phyloP scores from a whole-genome alignment of 2,797 vertebrate genomes.

The Vespertilio murinus region DNA sequence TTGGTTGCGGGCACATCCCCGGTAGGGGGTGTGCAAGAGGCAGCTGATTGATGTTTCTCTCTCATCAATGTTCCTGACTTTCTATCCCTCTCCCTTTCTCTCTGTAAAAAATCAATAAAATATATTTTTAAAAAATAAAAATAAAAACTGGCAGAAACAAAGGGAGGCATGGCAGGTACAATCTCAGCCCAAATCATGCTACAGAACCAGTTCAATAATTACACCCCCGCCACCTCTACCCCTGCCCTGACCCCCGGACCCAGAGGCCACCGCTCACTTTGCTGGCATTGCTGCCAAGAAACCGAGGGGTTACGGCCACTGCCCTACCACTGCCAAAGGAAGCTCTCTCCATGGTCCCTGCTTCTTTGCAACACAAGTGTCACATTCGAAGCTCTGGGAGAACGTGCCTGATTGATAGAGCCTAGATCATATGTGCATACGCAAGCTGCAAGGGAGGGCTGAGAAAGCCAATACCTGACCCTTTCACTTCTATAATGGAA shows the following conservation, averaged over 20 bases:
- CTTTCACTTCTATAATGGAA: background rate
- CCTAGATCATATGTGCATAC: background rate
- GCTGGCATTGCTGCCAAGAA: background rate
- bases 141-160: background rate
- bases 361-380: background rate
- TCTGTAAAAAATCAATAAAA: no score
- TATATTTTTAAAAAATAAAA: no score
- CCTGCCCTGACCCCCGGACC: background rate
- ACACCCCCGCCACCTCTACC: no score
- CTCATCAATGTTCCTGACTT: no score
- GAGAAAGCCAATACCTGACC: background rate
- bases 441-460: background rate
- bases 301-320: background rate
- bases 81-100: no score
- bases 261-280: background rate
- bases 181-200: background rate
- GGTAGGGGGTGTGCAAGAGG: no score
- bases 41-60: no score
- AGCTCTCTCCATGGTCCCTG: background rate
- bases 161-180: background rate
- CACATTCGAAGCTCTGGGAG: conserved; percentile 6
- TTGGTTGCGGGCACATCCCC: no score
- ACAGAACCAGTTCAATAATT: background rate
- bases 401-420: background rate
- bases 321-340: background rate